Base-by-base conservation (phyloP, 2,888 invertebrate species). In the Sylvicola fuscatus region DNA sequence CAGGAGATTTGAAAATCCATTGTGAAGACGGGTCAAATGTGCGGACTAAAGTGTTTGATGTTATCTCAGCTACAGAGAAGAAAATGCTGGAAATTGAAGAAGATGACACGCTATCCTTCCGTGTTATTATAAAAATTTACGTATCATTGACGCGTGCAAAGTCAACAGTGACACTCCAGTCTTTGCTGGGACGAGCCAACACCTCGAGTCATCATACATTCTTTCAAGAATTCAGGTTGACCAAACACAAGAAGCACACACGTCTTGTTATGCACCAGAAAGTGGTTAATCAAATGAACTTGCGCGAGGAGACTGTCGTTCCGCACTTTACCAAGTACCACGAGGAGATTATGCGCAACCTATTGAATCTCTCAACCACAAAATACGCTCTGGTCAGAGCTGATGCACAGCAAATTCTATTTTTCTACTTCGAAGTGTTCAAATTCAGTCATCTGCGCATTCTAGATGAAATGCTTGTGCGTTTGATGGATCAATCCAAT, bases 101-200 rank as follows among this genome's bases (percentile, higher is more conserved):
- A 43, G 86, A 87, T 47, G 83, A 89, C 48, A 84, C 81, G 0
- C 74, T 77, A 46, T 74, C 79, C 41, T 64, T 84, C 31, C 66
- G 7, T 33, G 29, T 29, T 4, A 29, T 29, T 7, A 5, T 13
- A 6, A 13, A 29, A 29, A 13, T 29, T 13, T 29, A n/a, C 7
- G 6, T n/a, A 10, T 4, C 5, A 4, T 29, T 29, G 8, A 6
- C 21, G 4, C 4, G 21, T 6, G 21, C 21, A 4, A 21, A 21
- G 21, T 6, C 21, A 21, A 21, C 21, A 8, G 8, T 21, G 5
- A 21, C 21, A 8, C 21, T 21, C 5, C 21, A 21, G 8, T 21
- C 21, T 4, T 21, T 21, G 8, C 8, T 21, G 21, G 21, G 21
- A 21, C 21, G 21, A 4, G 8, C 21, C 4, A 77, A 39, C 68